Percentiles rank a stretch among this genome's conserved stretches.
phyloP scores from a whole-genome alignment of 2,888 invertebrate genomes.

The Amiota communis region DNA sequence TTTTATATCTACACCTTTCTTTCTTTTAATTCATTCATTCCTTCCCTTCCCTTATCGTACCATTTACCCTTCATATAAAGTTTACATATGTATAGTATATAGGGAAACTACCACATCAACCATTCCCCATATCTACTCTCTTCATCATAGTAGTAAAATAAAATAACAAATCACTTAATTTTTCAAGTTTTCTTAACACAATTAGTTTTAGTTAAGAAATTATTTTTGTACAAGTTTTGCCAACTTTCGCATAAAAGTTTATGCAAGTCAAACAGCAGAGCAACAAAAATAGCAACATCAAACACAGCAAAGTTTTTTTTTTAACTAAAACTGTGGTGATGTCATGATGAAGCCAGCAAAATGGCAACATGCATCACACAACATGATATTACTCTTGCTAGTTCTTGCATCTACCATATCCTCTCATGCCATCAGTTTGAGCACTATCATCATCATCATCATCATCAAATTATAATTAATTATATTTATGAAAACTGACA shows the following conservation, averaged over 20 bases:
- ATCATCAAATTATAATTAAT: conserved; percentile 23
- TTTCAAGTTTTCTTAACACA: too few relatives aligned
- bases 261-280: background rate
- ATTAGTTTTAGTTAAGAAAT: background rate
- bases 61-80: too few relatives aligned
- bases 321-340: background rate
- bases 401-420: background rate
- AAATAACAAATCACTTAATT: background rate
- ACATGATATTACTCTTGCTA: background rate
- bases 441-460: background rate
- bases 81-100: too few relatives aligned
- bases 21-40: too few relatives aligned
- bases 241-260: background rate
- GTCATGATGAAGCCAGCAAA: background rate
- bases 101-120: too few relatives aligned
- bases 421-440: background rate
- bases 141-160: background rate
- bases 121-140: too few relatives aligned
- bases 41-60: too few relatives aligned
- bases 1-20: too few relatives aligned
- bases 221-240: background rate
- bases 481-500: conserved; percentile 7
- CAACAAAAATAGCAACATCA: background rate
- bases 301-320: background rate
- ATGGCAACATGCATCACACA: background rate